Percentiles rank a stretch among this genome's conserved stretches.
phyloP scores from a whole-genome alignment of 2,113 vertebrate species.

The Ploceus nigricollis region DNA sequence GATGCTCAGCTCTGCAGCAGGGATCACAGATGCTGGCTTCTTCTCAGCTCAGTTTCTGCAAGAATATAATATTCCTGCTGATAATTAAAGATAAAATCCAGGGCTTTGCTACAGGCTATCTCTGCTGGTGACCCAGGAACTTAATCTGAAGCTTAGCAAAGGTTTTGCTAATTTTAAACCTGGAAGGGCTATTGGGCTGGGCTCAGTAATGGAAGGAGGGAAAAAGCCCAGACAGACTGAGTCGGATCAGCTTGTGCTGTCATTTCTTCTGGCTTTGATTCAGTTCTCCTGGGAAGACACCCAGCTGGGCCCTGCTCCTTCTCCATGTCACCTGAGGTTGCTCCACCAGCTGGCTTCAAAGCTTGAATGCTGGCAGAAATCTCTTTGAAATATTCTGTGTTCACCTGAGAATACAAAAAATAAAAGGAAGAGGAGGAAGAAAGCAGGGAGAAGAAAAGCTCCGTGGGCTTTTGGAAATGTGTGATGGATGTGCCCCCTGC shows the following conservation, averaged over 20 bases:
- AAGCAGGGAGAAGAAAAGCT: neutral
- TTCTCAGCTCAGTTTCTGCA: constrained; percentile 17
- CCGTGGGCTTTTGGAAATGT: neutral
- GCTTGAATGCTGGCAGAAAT: neutral
- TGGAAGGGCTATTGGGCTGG: neutral
- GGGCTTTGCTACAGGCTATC: constrained; percentile 1
- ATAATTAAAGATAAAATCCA: constrained; percentile 32
- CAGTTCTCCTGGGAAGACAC: neutral
- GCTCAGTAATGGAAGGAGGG: neutral
- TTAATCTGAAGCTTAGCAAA: constrained; percentile 28
- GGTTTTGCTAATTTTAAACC: constrained; percentile 35
- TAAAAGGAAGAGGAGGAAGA: neutral
- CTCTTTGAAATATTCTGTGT: constrained; percentile 4
- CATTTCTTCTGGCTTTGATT: constrained; percentile 34
- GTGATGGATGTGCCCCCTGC: neutral
- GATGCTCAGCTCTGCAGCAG: constrained; percentile 5
- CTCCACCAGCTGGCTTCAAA: constrained; percentile 41
- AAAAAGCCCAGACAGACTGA: neutral
- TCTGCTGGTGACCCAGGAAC: constrained; percentile 17
- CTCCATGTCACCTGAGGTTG: neutral
- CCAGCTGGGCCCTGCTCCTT: neutral
- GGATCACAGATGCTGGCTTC: neutral
- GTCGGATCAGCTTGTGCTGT: neutral
- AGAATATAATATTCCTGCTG: neutral
- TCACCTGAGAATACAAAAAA: neutral